Percentiles rank a stretch among this genome's conserved stretches.
phyloP scores from a whole-genome alignment of 2,113 vertebrate genomes.

The Lycaon pictus region DNA sequence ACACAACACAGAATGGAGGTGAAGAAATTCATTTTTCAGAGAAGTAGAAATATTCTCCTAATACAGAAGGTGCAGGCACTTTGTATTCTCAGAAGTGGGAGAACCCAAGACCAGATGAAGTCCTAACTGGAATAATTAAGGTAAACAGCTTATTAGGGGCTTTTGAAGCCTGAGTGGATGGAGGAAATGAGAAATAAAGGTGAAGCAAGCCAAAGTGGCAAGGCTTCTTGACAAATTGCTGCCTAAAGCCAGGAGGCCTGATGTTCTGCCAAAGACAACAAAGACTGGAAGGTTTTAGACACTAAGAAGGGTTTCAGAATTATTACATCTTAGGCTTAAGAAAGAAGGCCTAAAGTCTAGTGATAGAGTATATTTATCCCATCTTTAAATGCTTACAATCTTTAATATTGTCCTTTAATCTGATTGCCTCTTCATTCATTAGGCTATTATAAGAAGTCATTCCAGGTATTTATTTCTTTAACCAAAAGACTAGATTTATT shows the following conservation, averaged over 20 bases:
- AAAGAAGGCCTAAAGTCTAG: background rate
- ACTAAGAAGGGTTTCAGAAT: slow-evolving; percentile 28
- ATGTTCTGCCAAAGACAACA: slow-evolving; percentile 65
- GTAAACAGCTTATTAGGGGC: slow-evolving; percentile 67
- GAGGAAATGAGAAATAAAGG: slow-evolving; percentile 59
- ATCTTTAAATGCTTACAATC: slow-evolving; percentile 16
- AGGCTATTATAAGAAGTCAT: background rate
- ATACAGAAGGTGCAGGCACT: background rate
- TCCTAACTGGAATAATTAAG: slow-evolving; percentile 64
- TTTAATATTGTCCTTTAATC: slow-evolving; percentile 39
- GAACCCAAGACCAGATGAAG: background rate
- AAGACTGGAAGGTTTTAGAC: slow-evolving; percentile 42
- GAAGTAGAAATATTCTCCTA: slow-evolving; percentile 18
- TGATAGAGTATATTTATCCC: background rate
- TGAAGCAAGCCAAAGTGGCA: slow-evolving; percentile 60
- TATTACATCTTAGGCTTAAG: background rate
- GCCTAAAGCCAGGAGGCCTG: slow-evolving; percentile 62
- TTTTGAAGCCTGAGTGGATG: slow-evolving; percentile 56
- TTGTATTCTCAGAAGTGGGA: slow-evolving; percentile 6
- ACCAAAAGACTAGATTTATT: slow-evolving; percentile 1
- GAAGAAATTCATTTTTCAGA: slow-evolving; percentile 34
- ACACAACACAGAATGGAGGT: background rate
- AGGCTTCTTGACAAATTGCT: slow-evolving; percentile 70
- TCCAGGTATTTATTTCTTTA: slow-evolving; percentile 36
- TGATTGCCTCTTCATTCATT: background rate